Percentiles rank a stretch among this genome's conserved stretches.
Evolutionary conservation across 2,113 vertebrate species (phyloP).

Genomic region (Etia nguti): DNA sequence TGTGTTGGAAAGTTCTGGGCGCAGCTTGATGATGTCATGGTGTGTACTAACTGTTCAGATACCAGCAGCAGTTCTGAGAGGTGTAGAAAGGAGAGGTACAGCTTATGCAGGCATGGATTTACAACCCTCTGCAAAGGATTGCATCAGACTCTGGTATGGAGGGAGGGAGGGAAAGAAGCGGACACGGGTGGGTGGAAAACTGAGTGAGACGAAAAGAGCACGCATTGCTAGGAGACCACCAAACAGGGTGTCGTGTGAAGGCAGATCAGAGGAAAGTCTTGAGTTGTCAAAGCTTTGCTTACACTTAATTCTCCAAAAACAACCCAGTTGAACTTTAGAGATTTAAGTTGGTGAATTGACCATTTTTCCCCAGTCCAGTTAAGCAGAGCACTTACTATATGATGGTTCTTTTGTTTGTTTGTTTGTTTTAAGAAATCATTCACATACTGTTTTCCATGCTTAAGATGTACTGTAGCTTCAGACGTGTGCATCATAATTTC

Average conservation of each 20-base stretch:
- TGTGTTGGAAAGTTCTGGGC: slow-evolving; percentile 11
- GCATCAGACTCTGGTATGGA: slow-evolving; percentile 68
- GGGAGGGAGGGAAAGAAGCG: slow-evolving; percentile 36
- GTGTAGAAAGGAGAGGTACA: slow-evolving; percentile 26
- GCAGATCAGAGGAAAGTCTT: slow-evolving; percentile 15
- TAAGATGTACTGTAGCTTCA: neutral
- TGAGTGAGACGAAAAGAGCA: slow-evolving; percentile 40
- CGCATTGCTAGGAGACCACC: slow-evolving; percentile 61
- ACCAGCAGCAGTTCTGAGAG: slow-evolving; percentile 26
- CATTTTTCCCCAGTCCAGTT: neutral
- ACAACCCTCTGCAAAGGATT: slow-evolving; percentile 72
- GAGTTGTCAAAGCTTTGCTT: neutral
- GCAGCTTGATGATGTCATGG: slow-evolving; percentile 60
- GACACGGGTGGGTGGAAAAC: slow-evolving; percentile 53
- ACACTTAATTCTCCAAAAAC: neutral
- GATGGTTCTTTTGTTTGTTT: neutral
- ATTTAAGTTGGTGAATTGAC: neutral
- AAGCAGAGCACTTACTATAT: neutral
- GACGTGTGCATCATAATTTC: neutral
- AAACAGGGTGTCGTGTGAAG: slow-evolving; percentile 48
- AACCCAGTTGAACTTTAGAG: neutral
- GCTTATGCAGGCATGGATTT: slow-evolving; percentile 65
- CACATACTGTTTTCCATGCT: neutral
- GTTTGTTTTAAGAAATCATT: neutral
- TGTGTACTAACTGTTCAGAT: slow-evolving; percentile 32